Evolutionary conservation across 2,888 invertebrate species (phyloP), one percentile per base, ranked within the genome.

Genomic region (Mechanitis messenoides): DNA sequence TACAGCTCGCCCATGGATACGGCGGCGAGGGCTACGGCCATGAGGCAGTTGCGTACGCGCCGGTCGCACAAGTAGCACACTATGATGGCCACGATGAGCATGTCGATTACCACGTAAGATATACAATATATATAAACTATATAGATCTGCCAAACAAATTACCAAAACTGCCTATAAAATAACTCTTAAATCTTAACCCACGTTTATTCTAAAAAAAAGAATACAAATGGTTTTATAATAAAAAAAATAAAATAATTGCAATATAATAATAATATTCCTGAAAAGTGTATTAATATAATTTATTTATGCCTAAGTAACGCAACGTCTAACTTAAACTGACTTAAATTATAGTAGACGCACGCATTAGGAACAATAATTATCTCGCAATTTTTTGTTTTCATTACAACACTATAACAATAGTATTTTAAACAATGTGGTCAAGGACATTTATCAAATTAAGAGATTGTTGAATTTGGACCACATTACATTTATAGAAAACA

Each of bases 21-120:
- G 80, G 77, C 20, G 84, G 82, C 46, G 87, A 87, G 65, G 75
- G 74, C 63, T 85, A 89, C 70, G 88, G 84, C 62, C 85, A 89
- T 46, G 86, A 86, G 62, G 81, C 77, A 3, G 78, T 79, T 56
- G 84, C 81, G 56, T 88, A 87, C 71, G 88, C 87, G 45, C 86
- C 85, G 45, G 79, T 83, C 12, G 81, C 80, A 31, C 77, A 79
- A 38, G 63, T 72, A 31, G 72, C 72, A 54, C 79, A 83, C 68
- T 87, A 87, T 69, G 84, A 74, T 59, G 85, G 85, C 58, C 89
- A 86, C 28, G 88, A 88, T 62, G 83, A 84, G 64, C 88, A 86
- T 72, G 88, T 89, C 67, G 89, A 88, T 78, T 89, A 88, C 64
- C 88, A 89, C 71, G 89, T 89, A 73, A 85, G 87, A 53, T 11